phyloP scores from a whole-genome alignment of 2,888 invertebrate species.

The Meiosimyza decipiens region DNA sequence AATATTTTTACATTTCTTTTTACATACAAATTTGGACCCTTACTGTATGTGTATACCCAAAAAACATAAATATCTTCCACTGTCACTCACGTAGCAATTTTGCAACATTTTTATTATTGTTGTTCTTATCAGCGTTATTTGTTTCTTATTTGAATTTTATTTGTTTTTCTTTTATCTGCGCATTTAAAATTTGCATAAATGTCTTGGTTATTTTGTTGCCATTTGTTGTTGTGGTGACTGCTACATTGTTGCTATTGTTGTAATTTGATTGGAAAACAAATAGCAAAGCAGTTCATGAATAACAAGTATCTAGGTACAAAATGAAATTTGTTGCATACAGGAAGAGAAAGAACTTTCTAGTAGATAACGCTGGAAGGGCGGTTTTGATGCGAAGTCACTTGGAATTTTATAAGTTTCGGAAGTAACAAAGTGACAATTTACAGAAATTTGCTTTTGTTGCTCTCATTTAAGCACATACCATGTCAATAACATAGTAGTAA shows the following conservation, averaged over 20 bases:
- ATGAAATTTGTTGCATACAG: no score
- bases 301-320: no score
- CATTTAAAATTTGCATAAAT: conserved; percentile 14
- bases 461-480: no score
- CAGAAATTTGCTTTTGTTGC: no score
- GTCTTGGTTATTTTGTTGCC: conserved; percentile 5
- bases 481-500: no score
- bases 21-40: neutral
- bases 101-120: neutral
- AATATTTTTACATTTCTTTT: neutral
- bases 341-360: no score
- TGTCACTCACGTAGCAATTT: conserved; percentile 15
- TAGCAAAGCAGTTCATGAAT: neutral
- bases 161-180: conserved; percentile 8
- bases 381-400: no score
- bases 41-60: neutral
- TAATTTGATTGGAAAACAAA: conserved; percentile 10
- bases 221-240: conserved; percentile 3
- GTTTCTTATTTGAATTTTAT: conserved; percentile 11
- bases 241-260: conserved; percentile 5
- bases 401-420: no score
- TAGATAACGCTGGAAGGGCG: no score
- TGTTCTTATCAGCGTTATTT: conserved; percentile 16
- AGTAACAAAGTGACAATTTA: no score
- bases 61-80: neutral